Evolutionary conservation across 2,888 invertebrate species (phyloP), one percentile per base, ranked within the genome.

Genomic region (Mesorhabditis sp.): DNA sequence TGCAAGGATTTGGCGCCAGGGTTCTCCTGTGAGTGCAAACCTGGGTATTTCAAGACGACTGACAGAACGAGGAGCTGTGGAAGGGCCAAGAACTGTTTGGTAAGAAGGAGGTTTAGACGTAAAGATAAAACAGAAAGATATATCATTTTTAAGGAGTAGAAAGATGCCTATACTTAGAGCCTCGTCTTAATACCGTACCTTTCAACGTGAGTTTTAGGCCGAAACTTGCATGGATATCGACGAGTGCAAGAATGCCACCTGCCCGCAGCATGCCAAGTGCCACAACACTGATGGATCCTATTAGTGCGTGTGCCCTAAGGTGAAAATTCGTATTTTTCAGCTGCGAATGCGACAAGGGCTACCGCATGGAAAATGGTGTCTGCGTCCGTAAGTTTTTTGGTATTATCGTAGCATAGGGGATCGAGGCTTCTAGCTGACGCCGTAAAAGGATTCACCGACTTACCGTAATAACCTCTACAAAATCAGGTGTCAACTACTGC

Each of bases 21-120:
- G 2, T 50, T 50, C 58, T 13, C 10, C 58, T 50, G 58, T 2
- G 10, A 50, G 58, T 50, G 58, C n/a, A 50, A 50, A 50, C 58
- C 58, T n/a, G 58, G 58, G n/a, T 50, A 50, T 50, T 50, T 50
- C 58, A 50, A 50, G n/a, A 13, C 58, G 58, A n/a, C n/a, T 50
- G 58, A 50, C 58, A 50, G 58, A n/a, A 50, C 58, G 58, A 50
- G 58, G 58, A 50, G 58, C 58, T 50, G 58, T 50, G 58, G 58
- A 50, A 50, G 58, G n/a, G 58, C 10, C 1, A 50, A 50, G 58
- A 10, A 50, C n/a, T 50, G 58, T 2, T n/a, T 50, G 58, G 58
- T 50, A 50, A 50, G 58, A 50, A 28, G 28, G 28, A 28, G 28
- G 1, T 28, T 28, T 28, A 28, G 28, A 28, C 28, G 28, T 28